Evolutionary conservation across 2,797 vertebrate species (phyloP).

Genomic region (Adelosebastes latens): DNA sequence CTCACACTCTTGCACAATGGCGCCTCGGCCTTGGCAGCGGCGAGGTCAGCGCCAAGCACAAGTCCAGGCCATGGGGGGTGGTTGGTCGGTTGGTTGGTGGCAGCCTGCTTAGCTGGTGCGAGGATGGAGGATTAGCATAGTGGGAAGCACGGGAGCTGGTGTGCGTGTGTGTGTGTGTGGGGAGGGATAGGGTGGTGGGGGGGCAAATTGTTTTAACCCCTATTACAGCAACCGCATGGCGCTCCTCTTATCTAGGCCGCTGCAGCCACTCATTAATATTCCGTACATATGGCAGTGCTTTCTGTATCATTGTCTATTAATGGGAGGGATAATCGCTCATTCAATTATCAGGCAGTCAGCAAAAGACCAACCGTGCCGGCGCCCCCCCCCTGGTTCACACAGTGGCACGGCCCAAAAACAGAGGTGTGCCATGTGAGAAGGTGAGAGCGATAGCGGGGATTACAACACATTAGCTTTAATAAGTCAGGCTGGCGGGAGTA

Average conservation of each 20-base stretch:
- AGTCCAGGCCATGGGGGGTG: constrained; percentile 48
- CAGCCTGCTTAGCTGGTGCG: constrained; percentile 54
- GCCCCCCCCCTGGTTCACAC: constrained; percentile 74
- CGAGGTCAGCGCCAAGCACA: constrained; percentile 66
- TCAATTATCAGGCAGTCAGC: constrained; percentile 97
- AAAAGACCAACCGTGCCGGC: constrained; percentile 86
- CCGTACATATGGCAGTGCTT: constrained; percentile 91
- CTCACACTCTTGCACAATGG: constrained; percentile 56
- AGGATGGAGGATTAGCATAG: constrained; percentile 69
- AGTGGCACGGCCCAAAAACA: constrained; percentile 81
- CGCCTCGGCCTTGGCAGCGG: constrained; percentile 49
- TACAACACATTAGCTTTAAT: constrained; percentile 88
- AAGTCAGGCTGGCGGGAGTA: constrained; percentile 61
- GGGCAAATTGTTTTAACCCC: constrained; percentile 87
- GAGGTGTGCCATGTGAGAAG: constrained; percentile 85
- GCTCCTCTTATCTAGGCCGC: constrained; percentile 91
- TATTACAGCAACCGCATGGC: constrained; percentile 76
- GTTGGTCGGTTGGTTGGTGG: constrained; percentile 34
- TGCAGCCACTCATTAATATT: constrained; percentile 99
- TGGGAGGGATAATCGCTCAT: constrained; percentile 98
- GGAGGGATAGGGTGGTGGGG: constrained; percentile 44
- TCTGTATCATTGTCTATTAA: constrained; percentile 99
- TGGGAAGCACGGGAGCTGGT: constrained; percentile 35
- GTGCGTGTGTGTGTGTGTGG: constrained; percentile 13
- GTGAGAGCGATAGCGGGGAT: constrained; percentile 90